These are phyloP conservation scores for Atta cephalotes DNA, from an alignment of 1,140 invertebrate genomes.

Conservation along the genomic window DNA sequence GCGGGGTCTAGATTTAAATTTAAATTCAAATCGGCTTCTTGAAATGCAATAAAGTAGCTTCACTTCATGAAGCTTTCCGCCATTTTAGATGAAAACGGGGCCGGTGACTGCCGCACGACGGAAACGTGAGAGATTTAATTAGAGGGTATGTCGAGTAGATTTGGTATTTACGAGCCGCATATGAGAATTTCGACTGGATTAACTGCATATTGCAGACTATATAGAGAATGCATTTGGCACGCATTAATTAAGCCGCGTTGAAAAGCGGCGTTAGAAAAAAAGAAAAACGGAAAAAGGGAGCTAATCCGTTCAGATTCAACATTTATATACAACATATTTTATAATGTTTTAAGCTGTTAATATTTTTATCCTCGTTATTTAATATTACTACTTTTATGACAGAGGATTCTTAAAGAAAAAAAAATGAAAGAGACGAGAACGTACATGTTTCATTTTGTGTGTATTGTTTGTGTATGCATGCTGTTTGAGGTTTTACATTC, in stretches of 20 bases:
- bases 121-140: constrained; percentile 58
- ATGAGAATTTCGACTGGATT: constrained; percentile 56
- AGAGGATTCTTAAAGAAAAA: neutral
- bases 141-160: constrained; percentile 45
- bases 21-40: constrained; percentile 64
- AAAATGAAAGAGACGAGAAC: neutral
- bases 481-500: constrained; percentile 24
- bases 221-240: neutral
- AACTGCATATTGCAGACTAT: neutral
- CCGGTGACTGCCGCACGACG: neutral
- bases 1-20: constrained; percentile 54
- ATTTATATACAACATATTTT: neutral
- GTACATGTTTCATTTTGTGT: constrained; percentile 10
- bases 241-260: constrained; percentile 2
- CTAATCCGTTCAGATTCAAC: neutral
- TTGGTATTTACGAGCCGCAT: constrained; percentile 58
- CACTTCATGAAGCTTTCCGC: constrained; percentile 49
- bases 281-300: neutral
- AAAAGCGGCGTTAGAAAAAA: neutral
- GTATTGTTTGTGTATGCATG: neutral
- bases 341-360: neutral
- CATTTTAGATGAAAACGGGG: constrained; percentile 53
- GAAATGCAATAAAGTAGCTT: constrained; percentile 62
- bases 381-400: constrained; percentile 19
- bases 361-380: neutral